These are phyloP conservation scores for Stigmatopora nigra DNA, from an alignment of 2,113 vertebrate species.

Conservation along the genomic window DNA sequence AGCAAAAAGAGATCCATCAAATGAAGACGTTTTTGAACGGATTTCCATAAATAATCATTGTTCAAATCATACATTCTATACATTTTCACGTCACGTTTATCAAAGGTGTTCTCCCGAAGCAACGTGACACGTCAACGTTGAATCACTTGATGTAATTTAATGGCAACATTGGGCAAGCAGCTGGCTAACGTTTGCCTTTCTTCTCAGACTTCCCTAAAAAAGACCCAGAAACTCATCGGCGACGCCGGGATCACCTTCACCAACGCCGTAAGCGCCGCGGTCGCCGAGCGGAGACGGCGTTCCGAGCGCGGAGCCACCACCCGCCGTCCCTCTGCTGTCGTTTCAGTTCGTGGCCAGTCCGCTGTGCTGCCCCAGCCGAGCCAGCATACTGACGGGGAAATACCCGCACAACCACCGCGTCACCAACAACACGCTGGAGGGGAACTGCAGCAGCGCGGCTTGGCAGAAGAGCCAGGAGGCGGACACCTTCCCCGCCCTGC, in stretches of 20 bases:
- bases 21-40: no score
- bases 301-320: no score
- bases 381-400: conserved; percentile 93
- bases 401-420: conserved; percentile 97
- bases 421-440: conserved; percentile 92
- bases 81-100: no score
- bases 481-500: conserved; percentile 79
- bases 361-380: conserved; percentile 92
- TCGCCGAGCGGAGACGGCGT: conserved; percentile 31
- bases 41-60: no score
- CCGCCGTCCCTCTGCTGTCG: background rate
- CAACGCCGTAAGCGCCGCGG: conserved; percentile 76
- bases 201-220: conserved; percentile 83
- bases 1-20: no score
- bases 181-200: conserved; percentile 3
- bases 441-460: conserved; percentile 90
- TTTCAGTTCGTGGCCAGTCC: conserved; percentile 91
- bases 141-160: no score
- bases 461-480: conserved; percentile 96
- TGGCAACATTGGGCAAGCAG: no score
- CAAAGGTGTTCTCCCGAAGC: no score
- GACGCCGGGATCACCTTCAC: conserved; percentile 85
- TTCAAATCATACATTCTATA: no score
- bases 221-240: conserved; percentile 84
- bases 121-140: no score